Conservation (phyloP, 2,113 vertebrate genomes). For the Piprites chloris region DNA sequence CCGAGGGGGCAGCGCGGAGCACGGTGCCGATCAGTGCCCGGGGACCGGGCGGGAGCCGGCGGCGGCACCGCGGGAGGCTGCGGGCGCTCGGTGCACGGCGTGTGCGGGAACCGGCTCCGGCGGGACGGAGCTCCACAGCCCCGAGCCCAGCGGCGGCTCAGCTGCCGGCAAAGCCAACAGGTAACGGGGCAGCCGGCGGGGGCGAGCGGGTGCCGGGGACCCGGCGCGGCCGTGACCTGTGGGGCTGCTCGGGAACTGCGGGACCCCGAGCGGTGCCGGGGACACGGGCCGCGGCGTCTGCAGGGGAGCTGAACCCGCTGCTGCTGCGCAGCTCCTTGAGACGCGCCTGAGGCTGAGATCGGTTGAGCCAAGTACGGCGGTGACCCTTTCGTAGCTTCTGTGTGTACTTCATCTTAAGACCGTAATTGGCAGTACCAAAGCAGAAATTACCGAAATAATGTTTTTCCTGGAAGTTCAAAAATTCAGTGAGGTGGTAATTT, state of each 20-base stretch:
- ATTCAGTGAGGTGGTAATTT: too few relatives aligned
- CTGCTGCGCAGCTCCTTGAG: not conserved
- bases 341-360: not conserved
- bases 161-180: constrained; percentile 62
- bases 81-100: constrained; percentile 20
- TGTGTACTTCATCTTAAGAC: not conserved
- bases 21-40: not conserved
- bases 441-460: not conserved
- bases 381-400: not conserved
- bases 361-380: not conserved
- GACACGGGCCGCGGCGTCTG: not conserved
- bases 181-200: constrained; percentile 37
- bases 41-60: not conserved
- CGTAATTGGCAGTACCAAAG: accelerated
- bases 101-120: not conserved
- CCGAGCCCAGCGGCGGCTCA: not conserved
- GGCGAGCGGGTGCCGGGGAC: not conserved
- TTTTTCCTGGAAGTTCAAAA: not conserved
- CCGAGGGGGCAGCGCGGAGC: not conserved
- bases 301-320: not conserved
- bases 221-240: too few relatives aligned
- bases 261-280: not conserved
- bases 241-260: not conserved
- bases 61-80: constrained; percentile 13
- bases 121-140: not conserved